A percentile compares a stretch with the other conserved stretches of the same genome.
Evolutionary conservation across 2,797 vertebrate species (phyloP).

Genomic region (Valencia hispanica): DNA sequence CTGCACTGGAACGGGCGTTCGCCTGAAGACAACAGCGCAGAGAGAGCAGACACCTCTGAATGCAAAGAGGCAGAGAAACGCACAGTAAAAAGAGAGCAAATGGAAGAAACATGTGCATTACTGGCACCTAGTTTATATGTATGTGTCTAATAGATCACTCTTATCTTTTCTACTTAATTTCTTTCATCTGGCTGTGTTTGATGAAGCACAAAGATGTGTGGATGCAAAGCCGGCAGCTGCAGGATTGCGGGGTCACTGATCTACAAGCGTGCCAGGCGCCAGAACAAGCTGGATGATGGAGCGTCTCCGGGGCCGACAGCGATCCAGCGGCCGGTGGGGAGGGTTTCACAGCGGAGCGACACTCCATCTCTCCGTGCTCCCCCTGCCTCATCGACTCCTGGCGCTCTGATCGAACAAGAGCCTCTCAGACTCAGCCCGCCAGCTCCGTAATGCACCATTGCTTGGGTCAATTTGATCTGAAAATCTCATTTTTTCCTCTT

Average conservation of each 20-base stretch:
- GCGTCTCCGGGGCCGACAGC: slow-evolving; percentile 57
- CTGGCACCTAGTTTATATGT: slow-evolving; percentile 6
- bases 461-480: slow-evolving; percentile 99
- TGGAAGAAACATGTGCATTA: slow-evolving; percentile 4
- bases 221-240: slow-evolving; percentile 39
- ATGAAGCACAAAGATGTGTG: slow-evolving; percentile 36
- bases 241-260: slow-evolving; percentile 69
- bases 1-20: slow-evolving; percentile 98
- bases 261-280: slow-evolving; percentile 64
- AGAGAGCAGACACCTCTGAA: slow-evolving; percentile 39
- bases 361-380: slow-evolving; percentile 84
- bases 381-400: slow-evolving; percentile 81
- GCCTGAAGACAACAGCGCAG: slow-evolving; percentile 77
- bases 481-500: slow-evolving; percentile 99
- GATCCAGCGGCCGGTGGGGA: slow-evolving; percentile 72
- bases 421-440: slow-evolving; percentile 98
- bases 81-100: neutral
- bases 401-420: slow-evolving; percentile 96
- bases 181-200: slow-evolving; percentile 38
- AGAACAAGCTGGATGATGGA: slow-evolving; percentile 71
- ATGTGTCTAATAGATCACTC: slow-evolving; percentile 7
- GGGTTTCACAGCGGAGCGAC: slow-evolving; percentile 80
- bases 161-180: slow-evolving; percentile 5
- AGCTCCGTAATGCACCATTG: slow-evolving; percentile 99
- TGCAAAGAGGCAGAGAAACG: slow-evolving; percentile 35